phyloP scores from a whole-genome alignment of 2,888 invertebrate genomes.

The Abrostola tripartita region DNA sequence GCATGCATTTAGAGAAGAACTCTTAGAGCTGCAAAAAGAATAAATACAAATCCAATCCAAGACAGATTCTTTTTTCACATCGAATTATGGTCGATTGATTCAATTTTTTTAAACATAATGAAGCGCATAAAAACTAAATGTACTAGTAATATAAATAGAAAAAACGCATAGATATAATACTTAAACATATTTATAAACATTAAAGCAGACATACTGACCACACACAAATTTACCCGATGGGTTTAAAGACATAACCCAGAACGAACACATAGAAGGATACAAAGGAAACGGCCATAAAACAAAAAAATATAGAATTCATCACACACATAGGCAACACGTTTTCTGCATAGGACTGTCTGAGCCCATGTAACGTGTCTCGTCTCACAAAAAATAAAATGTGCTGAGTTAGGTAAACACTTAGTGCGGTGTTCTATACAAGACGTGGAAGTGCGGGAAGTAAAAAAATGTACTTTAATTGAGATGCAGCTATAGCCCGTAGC shows the following conservation, averaged over 20 bases:
- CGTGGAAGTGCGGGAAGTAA: slow-evolving; percentile 77
- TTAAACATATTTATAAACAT: slow-evolving; percentile 29
- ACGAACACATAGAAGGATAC: slow-evolving; percentile 49
- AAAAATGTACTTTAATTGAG: slow-evolving; percentile 62
- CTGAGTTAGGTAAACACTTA: slow-evolving; percentile 79
- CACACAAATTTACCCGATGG: slow-evolving; percentile 26
- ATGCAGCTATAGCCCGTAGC: slow-evolving; percentile 66
- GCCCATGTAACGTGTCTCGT: slow-evolving; percentile 76
- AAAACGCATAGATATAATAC: slow-evolving; percentile 18
- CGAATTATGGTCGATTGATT: slow-evolving; percentile 6
- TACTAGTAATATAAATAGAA: slow-evolving; percentile 10
- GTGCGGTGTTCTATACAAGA: slow-evolving; percentile 80
- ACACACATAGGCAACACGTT: slow-evolving; percentile 61
- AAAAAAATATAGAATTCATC: slow-evolving; percentile 58
- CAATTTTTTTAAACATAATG: slow-evolving; percentile 7
- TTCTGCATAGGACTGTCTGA: slow-evolving; percentile 62
- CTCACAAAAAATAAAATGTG: slow-evolving; percentile 73
- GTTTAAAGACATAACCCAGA: slow-evolving; percentile 37
- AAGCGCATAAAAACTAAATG: slow-evolving; percentile 42
- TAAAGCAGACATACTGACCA: slow-evolving; percentile 38
- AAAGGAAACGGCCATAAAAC: slow-evolving; percentile 35
- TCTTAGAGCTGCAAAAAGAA: slow-evolving; percentile 23
- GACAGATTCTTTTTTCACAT: slow-evolving; percentile 11
- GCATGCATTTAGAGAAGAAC: slow-evolving; percentile 42
- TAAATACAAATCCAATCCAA: slow-evolving; percentile 19